phyloP scores from a whole-genome alignment of 2,797 vertebrate species.

The Apogon hyalosoma region DNA sequence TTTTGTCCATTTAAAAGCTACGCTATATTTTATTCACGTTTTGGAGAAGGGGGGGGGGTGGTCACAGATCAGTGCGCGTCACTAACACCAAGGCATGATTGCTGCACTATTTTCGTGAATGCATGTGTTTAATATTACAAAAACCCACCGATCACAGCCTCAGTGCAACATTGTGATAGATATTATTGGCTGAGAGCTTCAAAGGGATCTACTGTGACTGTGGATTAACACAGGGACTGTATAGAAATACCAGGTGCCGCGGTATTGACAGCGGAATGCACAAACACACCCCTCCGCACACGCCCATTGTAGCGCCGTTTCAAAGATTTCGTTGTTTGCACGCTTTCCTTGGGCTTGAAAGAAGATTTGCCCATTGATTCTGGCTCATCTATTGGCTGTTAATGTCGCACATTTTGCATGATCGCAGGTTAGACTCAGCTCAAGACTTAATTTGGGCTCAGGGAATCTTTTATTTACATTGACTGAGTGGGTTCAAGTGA shows the following conservation, averaged over 20 bases:
- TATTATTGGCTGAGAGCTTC: neutral
- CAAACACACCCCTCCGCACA: slow-evolving; percentile 81
- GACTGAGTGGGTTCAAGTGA: neutral
- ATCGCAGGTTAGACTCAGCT: neutral
- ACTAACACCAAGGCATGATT: neutral
- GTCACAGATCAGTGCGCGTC: slow-evolving; percentile 34
- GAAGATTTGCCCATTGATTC: slow-evolving; percentile 42
- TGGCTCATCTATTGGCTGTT: slow-evolving; percentile 1
- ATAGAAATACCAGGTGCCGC: slow-evolving; percentile 77
- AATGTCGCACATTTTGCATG: slow-evolving; percentile 10
- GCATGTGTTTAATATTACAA: neutral
- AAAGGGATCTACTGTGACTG: slow-evolving; percentile 7
- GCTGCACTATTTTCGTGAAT: slow-evolving; percentile 20
- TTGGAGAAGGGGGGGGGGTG: neutral
- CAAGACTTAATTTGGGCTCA: slow-evolving; percentile 1
- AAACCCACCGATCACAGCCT: neutral
- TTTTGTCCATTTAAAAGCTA: slow-evolving; percentile 17
- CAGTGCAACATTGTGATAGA: neutral
- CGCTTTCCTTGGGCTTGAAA: slow-evolving; percentile 37
- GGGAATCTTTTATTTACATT: slow-evolving; percentile 11
- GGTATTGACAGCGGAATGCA: slow-evolving; percentile 82
- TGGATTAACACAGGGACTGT: slow-evolving; percentile 25
- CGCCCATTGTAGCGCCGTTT: slow-evolving; percentile 76
- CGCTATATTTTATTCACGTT: slow-evolving; percentile 28
- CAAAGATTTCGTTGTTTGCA: slow-evolving; percentile 71